Percentiles rank a stretch among this genome's conserved stretches.
These are phyloP conservation scores for Drosophila flavopinicola DNA, from an alignment of 2,888 invertebrate genomes.

Conservation along the genomic window DNA sequence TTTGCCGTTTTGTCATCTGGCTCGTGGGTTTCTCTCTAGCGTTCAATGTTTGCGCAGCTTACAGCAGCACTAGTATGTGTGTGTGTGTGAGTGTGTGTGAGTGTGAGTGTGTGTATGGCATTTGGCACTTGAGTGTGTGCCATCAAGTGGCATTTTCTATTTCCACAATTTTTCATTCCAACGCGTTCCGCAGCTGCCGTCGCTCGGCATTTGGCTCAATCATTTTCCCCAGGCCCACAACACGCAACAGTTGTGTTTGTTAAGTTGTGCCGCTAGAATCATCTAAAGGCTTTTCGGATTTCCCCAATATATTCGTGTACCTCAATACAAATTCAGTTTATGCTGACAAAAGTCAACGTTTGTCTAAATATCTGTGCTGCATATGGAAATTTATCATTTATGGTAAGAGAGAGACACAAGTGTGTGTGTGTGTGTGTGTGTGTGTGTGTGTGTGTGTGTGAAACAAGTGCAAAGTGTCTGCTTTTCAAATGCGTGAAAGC, in stretches of 20 bases:
- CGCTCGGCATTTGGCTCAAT: conserved; percentile 51
- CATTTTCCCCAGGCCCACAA: conserved; percentile 56
- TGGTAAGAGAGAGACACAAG: conserved; percentile 38
- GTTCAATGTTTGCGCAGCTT: conserved; percentile 40
- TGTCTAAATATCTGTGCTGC: conserved; percentile 20
- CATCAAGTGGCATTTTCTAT: conserved; percentile 51
- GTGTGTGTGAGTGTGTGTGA: conserved; percentile 1
- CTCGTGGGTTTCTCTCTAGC: conserved; percentile 24
- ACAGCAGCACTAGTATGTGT: conserved; percentile 19
- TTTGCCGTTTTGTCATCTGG: conserved; percentile 39
- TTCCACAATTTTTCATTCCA: conserved; percentile 67
- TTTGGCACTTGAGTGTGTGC: conserved; percentile 42
- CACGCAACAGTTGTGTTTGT: conserved; percentile 69
- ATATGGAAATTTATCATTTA: conserved; percentile 48
- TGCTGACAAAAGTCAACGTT: conserved; percentile 13
- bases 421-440: background rate
- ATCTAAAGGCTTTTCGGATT: conserved; percentile 12
- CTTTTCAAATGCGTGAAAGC: conserved; percentile 29
- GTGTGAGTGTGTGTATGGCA: conserved; percentile 5
- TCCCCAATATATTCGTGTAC: conserved; percentile 9
- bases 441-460: conserved; percentile 8
- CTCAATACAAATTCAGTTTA: background rate
- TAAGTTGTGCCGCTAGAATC: conserved; percentile 56
- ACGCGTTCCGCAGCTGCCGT: conserved; percentile 35
- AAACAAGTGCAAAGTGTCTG: conserved; percentile 11